Conservation (phyloP, 2,888 invertebrate genomes). For the Punctoribates punctum region DNA sequence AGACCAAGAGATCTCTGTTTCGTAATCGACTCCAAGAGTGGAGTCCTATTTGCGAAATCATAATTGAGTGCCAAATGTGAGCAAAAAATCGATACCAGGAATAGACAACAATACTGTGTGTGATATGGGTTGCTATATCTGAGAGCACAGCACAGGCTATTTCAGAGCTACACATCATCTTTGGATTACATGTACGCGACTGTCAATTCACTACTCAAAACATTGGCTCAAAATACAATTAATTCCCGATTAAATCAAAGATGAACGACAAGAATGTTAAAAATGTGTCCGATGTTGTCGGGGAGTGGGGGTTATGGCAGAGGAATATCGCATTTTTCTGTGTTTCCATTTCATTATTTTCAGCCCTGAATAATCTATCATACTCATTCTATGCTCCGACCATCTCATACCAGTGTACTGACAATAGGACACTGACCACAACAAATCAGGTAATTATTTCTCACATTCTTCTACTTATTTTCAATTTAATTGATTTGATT, state of each 20-base stretch:
- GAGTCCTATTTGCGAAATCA: too few species aligned
- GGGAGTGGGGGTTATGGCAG: constrained; percentile 41
- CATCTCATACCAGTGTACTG: constrained; percentile 38
- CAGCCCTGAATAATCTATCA: constrained; percentile 32
- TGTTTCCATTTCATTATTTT: constrained; percentile 8
- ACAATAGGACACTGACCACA: neutral
- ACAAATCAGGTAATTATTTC: constrained; percentile 14
- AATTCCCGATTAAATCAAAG: neutral
- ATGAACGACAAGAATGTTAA: constrained; percentile 3
- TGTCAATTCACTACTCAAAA: too few species aligned
- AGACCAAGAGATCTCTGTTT: too few species aligned
- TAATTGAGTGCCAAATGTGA: too few species aligned
- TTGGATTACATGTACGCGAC: too few species aligned
- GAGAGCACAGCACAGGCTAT: too few species aligned
- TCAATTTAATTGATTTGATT: neutral
- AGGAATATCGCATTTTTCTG: constrained; percentile 33
- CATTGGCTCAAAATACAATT: too few species aligned
- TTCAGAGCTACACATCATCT: too few species aligned
- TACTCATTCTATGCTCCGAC: constrained; percentile 38
- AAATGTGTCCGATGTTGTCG: constrained; percentile 35
- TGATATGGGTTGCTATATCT: too few species aligned
- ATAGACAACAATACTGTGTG: too few species aligned
- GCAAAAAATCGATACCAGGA: too few species aligned
- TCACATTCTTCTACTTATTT: neutral
- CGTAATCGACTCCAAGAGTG: too few species aligned